Conservation (phyloP, 2,113 vertebrate genomes). For the Etheostoma spectabile region DNA sequence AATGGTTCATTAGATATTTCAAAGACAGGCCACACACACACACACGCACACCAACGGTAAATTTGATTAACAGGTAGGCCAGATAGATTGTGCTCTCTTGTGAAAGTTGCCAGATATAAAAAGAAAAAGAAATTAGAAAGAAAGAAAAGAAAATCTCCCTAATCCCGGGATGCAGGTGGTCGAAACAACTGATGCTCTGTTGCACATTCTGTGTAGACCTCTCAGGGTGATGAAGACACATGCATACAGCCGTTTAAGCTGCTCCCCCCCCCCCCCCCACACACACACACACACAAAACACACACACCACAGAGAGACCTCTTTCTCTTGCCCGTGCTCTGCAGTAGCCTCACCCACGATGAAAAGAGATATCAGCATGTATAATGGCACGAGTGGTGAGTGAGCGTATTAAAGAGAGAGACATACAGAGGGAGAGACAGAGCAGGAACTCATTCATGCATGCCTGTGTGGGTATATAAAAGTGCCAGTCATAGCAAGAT, state of each 20-base stretch:
- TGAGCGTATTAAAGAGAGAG: constrained; percentile 52
- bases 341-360: constrained; percentile 41
- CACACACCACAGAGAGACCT: neutral
- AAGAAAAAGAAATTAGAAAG: neutral
- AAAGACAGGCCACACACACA: too few species aligned
- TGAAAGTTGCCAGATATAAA: neutral
- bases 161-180: constrained; percentile 29
- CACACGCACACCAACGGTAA: too few species aligned
- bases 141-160: neutral
- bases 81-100: neutral
- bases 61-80: neutral
- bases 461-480: constrained; percentile 63
- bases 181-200: constrained; percentile 28
- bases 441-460: constrained; percentile 46
- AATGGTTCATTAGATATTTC: too few species aligned
- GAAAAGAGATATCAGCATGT: constrained; percentile 54
- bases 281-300: constrained; percentile 19
- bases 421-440: constrained; percentile 41
- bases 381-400: constrained; percentile 47
- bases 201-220: neutral
- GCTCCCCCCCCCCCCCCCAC: neutral
- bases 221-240: constrained; percentile 21
- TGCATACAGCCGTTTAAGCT: constrained; percentile 4
- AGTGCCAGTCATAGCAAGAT: constrained; percentile 66
- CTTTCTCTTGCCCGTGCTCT: constrained; percentile 14